Conservation (phyloP, 2,113 vertebrate genomes). For the Alectura lathami region DNA sequence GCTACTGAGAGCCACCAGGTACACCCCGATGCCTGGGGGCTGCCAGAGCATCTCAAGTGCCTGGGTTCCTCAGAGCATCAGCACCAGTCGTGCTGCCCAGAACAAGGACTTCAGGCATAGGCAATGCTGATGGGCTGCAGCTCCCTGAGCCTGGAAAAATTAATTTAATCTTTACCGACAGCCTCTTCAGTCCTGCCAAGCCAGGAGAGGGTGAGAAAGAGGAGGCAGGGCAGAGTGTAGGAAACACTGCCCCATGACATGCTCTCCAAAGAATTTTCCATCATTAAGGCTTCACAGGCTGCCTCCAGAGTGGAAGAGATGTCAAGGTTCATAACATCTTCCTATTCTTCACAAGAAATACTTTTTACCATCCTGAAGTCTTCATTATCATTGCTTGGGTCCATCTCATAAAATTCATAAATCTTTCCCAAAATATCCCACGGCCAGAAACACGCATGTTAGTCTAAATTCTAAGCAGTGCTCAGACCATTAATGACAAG, state of each 20-base stretch:
- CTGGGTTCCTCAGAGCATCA: background rate
- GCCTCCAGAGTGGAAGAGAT: background rate
- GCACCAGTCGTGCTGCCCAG: accelerated
- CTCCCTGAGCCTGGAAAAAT: background rate
- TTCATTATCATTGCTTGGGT: background rate
- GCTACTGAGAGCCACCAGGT: background rate
- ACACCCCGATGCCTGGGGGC: background rate
- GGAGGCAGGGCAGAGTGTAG: background rate
- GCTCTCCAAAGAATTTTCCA: background rate
- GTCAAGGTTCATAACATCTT: background rate
- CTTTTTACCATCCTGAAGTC: background rate
- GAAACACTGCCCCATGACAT: background rate
- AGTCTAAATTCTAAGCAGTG: constrained; percentile 25
- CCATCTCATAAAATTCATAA: constrained; percentile 5
- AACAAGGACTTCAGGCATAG: background rate
- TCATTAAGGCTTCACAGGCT: background rate
- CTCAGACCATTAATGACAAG: constrained; percentile 38
- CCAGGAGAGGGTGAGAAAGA: background rate
- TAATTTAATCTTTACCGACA: background rate
- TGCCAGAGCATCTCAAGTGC: background rate
- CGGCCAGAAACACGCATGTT: background rate
- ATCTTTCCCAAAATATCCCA: constrained; percentile 11
- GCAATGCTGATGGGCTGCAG: background rate
- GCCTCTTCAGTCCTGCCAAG: background rate
- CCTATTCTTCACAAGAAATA: background rate